Evolutionary conservation across 2,797 vertebrate genomes (phyloP).

Genomic region (Pachyuromys duprasi): DNA sequence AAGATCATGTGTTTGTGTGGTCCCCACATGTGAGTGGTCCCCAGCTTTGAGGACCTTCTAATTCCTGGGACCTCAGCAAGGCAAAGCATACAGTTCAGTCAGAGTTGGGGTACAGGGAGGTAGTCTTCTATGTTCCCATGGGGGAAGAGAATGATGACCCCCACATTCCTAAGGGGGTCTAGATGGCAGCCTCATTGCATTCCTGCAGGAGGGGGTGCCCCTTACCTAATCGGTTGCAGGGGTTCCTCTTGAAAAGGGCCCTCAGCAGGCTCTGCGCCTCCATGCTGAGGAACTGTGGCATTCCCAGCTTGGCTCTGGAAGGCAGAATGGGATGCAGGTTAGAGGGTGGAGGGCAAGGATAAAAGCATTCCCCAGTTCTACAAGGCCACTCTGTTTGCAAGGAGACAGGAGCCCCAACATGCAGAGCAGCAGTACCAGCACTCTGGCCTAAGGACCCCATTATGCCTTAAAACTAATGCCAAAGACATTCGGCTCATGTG

Average conservation of each 20-base stretch:
- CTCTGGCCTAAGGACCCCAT: not conserved
- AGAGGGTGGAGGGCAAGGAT: fast-evolving
- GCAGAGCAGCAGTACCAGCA: fast-evolving
- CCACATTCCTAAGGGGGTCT: not conserved
- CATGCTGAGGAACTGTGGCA: constrained; percentile 97
- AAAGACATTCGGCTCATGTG: not conserved
- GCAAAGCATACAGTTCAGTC: fast-evolving
- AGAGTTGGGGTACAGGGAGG: not conserved
- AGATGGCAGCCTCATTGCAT: too few species aligned
- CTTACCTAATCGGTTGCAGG: constrained; percentile 95
- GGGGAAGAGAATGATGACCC: too few species aligned
- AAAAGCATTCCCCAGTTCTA: fast-evolving
- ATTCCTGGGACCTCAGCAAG: not conserved
- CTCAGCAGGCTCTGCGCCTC: constrained; percentile 97
- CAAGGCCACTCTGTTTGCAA: fast-evolving
- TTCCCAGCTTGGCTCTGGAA: constrained; percentile 97
- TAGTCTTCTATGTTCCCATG: not conserved
- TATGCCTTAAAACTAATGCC: not conserved
- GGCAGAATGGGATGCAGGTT: not conserved
- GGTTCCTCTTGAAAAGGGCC: constrained; percentile 98
- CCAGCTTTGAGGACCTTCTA: not conserved
- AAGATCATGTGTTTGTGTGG: fast-evolving
- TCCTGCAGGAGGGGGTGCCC: not conserved
- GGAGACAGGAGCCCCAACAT: fast-evolving
- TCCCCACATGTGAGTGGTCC: too few species aligned